Percentiles rank a stretch among this genome's conserved stretches.
These are phyloP conservation scores for Hecatera dysodea DNA, from an alignment of 2,888 invertebrate genomes.

Conservation along the genomic window DNA sequence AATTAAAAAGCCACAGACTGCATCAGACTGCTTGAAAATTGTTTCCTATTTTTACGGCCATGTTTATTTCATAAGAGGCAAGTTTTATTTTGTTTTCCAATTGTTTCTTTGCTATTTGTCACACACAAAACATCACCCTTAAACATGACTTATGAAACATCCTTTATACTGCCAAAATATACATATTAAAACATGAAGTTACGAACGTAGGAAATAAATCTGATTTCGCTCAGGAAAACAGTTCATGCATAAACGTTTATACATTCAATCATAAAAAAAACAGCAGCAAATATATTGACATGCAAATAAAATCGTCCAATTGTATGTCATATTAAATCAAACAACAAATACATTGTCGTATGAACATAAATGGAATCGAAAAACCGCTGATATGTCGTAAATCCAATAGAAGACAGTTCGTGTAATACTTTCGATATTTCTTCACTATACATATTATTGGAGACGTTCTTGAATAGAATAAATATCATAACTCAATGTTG, in stretches of 20 bases:
- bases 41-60: too few relatives aligned
- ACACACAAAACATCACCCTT: too few relatives aligned
- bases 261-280: conserved; percentile 34
- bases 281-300: conserved; percentile 41
- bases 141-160: too few relatives aligned
- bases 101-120: too few relatives aligned
- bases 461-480: conserved; percentile 46
- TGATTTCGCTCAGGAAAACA: conserved; percentile 18
- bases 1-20: too few relatives aligned
- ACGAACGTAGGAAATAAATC: conserved; percentile 16
- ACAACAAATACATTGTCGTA: conserved; percentile 49
- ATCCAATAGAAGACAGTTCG: conserved; percentile 57
- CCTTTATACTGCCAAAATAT: too few relatives aligned
- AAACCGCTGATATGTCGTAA: conserved; percentile 56
- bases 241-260: conserved; percentile 40
- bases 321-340: conserved; percentile 61
- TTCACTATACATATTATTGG: conserved; percentile 43
- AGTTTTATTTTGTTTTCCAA: too few relatives aligned
- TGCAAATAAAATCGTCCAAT: conserved; percentile 57
- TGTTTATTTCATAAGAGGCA: too few relatives aligned
- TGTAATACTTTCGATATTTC: conserved; percentile 53
- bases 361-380: conserved; percentile 60
- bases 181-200: not conserved
- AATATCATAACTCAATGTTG: conserved; percentile 24
- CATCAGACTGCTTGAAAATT: too few relatives aligned